Evolutionary conservation across 2,113 vertebrate species (phyloP), one percentile per base, ranked within the genome.

Genomic region (Glaucidium brasilianum): DNA sequence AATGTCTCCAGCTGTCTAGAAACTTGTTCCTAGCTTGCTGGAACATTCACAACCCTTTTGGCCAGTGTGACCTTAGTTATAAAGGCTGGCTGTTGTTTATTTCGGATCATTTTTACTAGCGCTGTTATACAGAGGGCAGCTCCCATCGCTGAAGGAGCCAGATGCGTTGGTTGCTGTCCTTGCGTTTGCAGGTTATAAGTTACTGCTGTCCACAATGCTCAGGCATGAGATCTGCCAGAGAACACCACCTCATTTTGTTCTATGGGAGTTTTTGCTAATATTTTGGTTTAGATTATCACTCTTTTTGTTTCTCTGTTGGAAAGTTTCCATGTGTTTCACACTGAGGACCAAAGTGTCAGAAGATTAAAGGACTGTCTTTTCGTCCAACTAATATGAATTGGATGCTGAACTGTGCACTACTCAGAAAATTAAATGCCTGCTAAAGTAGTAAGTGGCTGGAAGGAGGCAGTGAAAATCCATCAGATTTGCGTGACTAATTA

Each of bases 1-100:
- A 97, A 97, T 90, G 83, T 94, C 96, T 97, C 95, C 91, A 96
- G 95, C 96, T 97, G 92, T 95, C 95, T 97, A 97, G 92, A 97
- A 96, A 96, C 89, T 97, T 94, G 87, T 92, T 97, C 91, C 81
- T 96, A 83, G 67, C 94, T 88, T 88, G 71, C 73, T 97, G 95
- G 89, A 96, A 93, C 74, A 55, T 66, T 90, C 80, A 88, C 77
- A 96, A 2, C 63, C 41, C 67, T 93, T 94, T 92, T 95, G 95
- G 94, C 92, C 92, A 93, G 71, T 77, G 78, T 97, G 94, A 92
- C 96, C 95, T 90, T 88, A 88, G 86, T 94, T 94, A 72, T 74
- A 91, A 87, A 82, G 94, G 73, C 91, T 95, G 86, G 20, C 82
- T 95, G 80, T 94, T 95, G 77, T 85, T 97, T 94, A 69, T 83